Percentiles rank a stretch among this genome's conserved stretches.
Evolutionary conservation across 2,888 invertebrate genomes (phyloP).

Genomic region (Drosophila neoperkinsi): DNA sequence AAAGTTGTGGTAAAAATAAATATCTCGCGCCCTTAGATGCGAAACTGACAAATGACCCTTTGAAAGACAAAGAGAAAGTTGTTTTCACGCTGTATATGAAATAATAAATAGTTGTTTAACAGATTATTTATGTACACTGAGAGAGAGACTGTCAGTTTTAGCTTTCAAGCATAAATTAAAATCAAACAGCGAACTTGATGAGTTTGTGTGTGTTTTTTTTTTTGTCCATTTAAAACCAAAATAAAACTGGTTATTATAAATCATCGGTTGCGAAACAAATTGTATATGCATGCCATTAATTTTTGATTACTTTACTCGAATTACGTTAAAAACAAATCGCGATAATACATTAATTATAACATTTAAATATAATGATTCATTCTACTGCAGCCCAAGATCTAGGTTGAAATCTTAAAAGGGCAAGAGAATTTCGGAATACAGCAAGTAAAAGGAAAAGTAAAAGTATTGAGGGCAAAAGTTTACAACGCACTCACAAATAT

Average conservation of each 20-base stretch:
- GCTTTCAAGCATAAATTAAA: conserved; percentile 2
- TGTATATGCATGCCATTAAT: background rate
- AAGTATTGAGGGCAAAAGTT: conserved; percentile 23
- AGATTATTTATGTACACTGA: conserved; percentile 5
- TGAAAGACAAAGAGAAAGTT: conserved; percentile 24
- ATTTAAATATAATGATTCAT: background rate
- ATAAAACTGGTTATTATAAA: background rate
- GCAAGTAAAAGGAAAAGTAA: conserved; percentile 8
- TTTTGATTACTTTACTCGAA: background rate
- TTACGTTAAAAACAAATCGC: background rate
- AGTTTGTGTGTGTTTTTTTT: background rate
- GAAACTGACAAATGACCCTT: conserved; percentile 45
- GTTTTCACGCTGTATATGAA: background rate
- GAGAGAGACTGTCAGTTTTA: background rate
- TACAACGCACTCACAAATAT: conserved; percentile 3
- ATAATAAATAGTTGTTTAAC: conserved; percentile 24
- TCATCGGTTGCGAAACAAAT: background rate
- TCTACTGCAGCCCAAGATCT: background rate
- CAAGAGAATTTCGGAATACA: background rate
- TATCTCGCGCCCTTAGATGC: conserved; percentile 20
- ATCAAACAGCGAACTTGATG: background rate
- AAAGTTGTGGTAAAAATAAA: conserved; percentile 40
- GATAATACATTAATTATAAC: background rate
- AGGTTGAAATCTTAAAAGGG: background rate
- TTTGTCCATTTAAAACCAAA: background rate